Evolutionary conservation across 1,140 invertebrate species (phyloP).

Genomic region (Helicoverpa zea): DNA sequence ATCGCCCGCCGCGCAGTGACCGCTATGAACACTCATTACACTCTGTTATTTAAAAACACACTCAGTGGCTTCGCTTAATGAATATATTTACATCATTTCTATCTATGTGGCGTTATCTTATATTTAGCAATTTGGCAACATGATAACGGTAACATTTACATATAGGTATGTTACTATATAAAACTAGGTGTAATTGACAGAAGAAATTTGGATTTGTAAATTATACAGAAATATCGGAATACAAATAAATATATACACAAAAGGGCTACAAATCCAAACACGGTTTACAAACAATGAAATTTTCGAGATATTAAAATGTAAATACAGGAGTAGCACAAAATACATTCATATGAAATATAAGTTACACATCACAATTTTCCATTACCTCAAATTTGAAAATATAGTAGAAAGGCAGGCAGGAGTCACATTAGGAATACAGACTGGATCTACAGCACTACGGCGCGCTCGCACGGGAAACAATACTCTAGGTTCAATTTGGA

Average conservation of each 20-base stretch:
- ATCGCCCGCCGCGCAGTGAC: conserved; percentile 65
- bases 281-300: background rate
- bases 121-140: conserved; percentile 84
- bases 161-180: conserved; percentile 62
- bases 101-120: conserved; percentile 77
- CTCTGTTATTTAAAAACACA: conserved; percentile 75
- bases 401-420: conserved; percentile 34
- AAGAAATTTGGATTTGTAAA: conserved; percentile 64
- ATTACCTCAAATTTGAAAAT: conserved; percentile 36
- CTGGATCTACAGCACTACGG: conserved; percentile 25
- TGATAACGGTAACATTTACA: conserved; percentile 77
- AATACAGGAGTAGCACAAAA: conserved; percentile 32
- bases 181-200: conserved; percentile 80
- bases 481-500: conserved; percentile 38
- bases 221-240: background rate
- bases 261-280: conserved; percentile 25
- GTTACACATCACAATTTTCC: conserved; percentile 29
- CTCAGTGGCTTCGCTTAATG: conserved; percentile 75
- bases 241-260: background rate
- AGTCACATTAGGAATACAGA: conserved; percentile 39
- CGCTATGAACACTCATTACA: conserved; percentile 74
- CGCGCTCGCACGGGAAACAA: conserved; percentile 18
- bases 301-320: conserved; percentile 21
- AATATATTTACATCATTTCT: conserved; percentile 82
- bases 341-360: conserved; percentile 35